Evolutionary conservation across 2,797 vertebrate genomes (phyloP).

Genomic region (Poeciliopsis paucimaculata): DNA sequence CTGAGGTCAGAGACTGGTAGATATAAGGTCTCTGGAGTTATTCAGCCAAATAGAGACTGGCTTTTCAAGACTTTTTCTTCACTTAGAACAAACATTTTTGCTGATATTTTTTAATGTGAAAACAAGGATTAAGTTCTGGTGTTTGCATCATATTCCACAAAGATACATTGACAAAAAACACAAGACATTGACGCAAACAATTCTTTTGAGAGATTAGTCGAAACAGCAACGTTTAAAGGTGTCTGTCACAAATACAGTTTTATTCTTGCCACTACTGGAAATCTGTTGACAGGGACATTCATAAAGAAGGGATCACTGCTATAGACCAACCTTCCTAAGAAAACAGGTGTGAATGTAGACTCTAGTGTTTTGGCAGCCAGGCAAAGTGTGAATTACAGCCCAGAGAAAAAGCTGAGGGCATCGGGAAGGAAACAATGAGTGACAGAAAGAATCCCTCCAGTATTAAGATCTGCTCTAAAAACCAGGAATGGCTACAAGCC

Average conservation of each 20-base stretch:
- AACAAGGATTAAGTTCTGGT: neutral
- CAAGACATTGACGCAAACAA: neutral
- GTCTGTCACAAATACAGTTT: conserved; percentile 19
- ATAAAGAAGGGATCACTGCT: conserved; percentile 31
- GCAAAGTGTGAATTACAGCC: conserved; percentile 25
- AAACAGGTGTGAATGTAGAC: conserved; percentile 29
- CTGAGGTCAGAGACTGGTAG: neutral
- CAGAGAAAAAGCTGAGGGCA: conserved; percentile 24
- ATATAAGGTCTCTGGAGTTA: neutral
- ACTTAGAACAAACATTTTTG: neutral
- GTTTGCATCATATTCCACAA: neutral
- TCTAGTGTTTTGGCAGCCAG: conserved; percentile 15
- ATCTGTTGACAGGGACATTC: conserved; percentile 29
- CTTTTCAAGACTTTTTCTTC: neutral
- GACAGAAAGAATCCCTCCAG: conserved; percentile 46
- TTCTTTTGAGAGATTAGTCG: neutral
- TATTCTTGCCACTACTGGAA: conserved; percentile 30
- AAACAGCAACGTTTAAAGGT: neutral
- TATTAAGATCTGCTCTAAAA: conserved; percentile 70
- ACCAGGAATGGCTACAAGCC: conserved; percentile 63
- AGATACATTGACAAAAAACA: neutral
- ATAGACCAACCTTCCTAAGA: conserved; percentile 13
- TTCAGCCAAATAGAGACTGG: neutral
- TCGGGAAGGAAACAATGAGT: conserved; percentile 44
- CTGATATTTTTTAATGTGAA: neutral